A percentile compares a stretch with the other conserved stretches of the same genome.
These are phyloP conservation scores for Daphoenositta chrysoptera DNA, from an alignment of 2,113 vertebrate species.

Conservation along the genomic window DNA sequence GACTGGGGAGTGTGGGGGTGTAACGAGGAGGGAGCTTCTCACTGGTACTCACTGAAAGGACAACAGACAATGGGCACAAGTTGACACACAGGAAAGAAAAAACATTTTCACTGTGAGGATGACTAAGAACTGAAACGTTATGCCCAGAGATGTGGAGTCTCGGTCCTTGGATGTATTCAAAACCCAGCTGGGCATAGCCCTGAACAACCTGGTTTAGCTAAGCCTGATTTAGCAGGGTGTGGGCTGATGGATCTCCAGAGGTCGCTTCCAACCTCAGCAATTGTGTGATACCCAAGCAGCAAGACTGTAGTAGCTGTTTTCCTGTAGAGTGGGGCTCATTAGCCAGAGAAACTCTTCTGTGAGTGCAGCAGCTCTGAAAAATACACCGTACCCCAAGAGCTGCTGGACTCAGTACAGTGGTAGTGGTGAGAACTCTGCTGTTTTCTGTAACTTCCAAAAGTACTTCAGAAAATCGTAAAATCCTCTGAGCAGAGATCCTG, in stretches of 20 bases:
- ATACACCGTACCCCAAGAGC: neutral
- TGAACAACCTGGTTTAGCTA: neutral
- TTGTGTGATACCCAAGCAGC: neutral
- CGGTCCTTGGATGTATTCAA: neutral
- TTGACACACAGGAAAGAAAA: neutral
- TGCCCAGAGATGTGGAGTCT: neutral
- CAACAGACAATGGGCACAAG: neutral
- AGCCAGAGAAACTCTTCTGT: neutral
- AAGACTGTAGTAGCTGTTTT: neutral
- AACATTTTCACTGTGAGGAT: neutral
- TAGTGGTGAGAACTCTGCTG: neutral
- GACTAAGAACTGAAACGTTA: neutral
- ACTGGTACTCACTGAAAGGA: neutral
- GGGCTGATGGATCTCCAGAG: neutral
- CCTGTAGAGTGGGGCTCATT: neutral
- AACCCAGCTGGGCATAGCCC: neutral
- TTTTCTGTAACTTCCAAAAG: neutral
- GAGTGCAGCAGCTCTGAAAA: neutral
- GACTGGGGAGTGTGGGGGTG: fast-evolving
- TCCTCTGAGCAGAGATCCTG: neutral
- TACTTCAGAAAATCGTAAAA: neutral
- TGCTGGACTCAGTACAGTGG: neutral
- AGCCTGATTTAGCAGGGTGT: neutral
- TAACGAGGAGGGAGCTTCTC: neutral
- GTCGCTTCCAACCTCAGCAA: neutral